These are phyloP conservation scores for Coptotermes formosanus DNA, from an alignment of 1,140 invertebrate species.

Conservation along the genomic window DNA sequence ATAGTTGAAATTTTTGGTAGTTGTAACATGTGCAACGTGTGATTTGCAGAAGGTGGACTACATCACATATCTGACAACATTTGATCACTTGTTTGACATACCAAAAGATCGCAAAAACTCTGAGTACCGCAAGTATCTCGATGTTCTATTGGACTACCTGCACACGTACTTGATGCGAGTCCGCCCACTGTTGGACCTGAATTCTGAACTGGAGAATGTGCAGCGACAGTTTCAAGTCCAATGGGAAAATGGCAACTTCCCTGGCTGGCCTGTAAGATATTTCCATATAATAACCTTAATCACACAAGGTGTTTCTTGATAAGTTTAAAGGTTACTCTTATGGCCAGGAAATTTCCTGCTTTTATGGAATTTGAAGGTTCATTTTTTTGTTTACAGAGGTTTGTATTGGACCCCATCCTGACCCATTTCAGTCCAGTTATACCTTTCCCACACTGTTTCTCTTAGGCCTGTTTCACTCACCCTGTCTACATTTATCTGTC, in stretches of 20 bases:
- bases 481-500: too few relatives aligned
- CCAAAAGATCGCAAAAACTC: constrained; percentile 91
- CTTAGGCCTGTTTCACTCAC: too few relatives aligned
- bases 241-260: constrained; percentile 87
- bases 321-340: too few relatives aligned
- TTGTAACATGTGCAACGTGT: neutral
- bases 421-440: too few relatives aligned
- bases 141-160: constrained; percentile 83
- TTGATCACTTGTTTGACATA: constrained; percentile 96
- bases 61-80: constrained; percentile 89
- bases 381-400: too few relatives aligned
- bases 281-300: neutral
- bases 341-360: too few relatives aligned
- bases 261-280: constrained; percentile 84
- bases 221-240: constrained; percentile 81
- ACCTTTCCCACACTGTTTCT: too few relatives aligned
- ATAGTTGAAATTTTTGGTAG: too few relatives aligned
- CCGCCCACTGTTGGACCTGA: constrained; percentile 88
- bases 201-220: constrained; percentile 73
- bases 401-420: too few relatives aligned
- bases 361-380: too few relatives aligned
- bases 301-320: too few relatives aligned
- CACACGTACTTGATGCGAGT: constrained; percentile 81
- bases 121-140: constrained; percentile 88
- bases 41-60: constrained; percentile 88